These are phyloP conservation scores for Caenorhabditis inopinata DNA, from an alignment of 1,140 invertebrate species.

Conservation along the genomic window DNA sequence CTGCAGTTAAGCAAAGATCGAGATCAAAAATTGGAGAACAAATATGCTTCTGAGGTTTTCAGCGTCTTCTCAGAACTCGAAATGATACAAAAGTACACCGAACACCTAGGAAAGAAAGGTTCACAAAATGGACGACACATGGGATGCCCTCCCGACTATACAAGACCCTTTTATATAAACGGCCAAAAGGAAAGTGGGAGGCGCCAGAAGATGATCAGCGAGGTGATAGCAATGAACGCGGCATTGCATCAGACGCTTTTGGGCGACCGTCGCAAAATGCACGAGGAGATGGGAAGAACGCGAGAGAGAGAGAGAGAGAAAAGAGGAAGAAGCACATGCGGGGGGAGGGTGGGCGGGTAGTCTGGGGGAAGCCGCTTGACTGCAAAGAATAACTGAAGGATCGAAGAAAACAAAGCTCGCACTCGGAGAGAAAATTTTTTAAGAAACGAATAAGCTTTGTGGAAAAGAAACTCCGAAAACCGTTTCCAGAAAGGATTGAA, in stretches of 20 bases:
- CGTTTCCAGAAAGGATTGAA: too few species aligned
- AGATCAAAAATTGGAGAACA: too few species aligned
- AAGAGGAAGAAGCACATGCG: neutral
- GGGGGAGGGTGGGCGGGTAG: neutral
- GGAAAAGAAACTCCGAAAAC: too few species aligned
- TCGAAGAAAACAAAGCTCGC: too few species aligned
- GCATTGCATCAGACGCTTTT: conserved; percentile 20
- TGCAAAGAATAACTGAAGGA: neutral
- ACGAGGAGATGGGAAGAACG: neutral
- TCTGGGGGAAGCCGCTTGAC: neutral
- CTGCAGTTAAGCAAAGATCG: too few species aligned
- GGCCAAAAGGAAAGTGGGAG: neutral
- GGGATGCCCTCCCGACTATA: neutral
- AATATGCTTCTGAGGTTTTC: too few species aligned
- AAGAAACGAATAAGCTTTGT: too few species aligned
- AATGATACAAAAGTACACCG: too few species aligned
- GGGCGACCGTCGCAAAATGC: neutral
- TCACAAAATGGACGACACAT: neutral
- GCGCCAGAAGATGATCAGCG: neutral
- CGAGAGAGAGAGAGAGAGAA: neutral
- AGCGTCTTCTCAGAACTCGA: too few species aligned
- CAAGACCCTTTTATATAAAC: neutral
- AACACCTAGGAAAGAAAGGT: neutral
- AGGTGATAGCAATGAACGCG: conserved; percentile 29
- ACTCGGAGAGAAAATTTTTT: too few species aligned